Base-by-base conservation (phyloP, 2,113 vertebrate genomes). In the Paramisgurnus dabryanus region DNA sequence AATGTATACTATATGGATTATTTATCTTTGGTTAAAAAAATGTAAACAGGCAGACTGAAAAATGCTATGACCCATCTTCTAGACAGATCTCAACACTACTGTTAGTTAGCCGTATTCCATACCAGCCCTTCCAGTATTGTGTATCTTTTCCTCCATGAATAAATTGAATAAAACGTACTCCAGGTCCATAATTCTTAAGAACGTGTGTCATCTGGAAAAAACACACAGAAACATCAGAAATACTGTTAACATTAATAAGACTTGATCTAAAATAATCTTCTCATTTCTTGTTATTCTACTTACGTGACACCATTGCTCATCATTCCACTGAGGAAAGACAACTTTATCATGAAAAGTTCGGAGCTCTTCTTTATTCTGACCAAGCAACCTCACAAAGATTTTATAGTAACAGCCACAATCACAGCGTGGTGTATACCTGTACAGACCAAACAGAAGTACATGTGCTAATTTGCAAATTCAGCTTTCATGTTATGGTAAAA, bases 61-160 rank as follows among this genome's bases (percentile, higher is more conserved):
- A 8, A 49, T 10, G 47, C 10, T 49, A 49, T 49, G 47, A 2
- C 7, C 12, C 49, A 50, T 50, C 49, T 12, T 13, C 34, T 0
- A 90, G 92, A 70, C 88, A 91, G 0, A 99, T 68, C 73, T 93
- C 88, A 63, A 99, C 88, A 43, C 95, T 93, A 91, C 93, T 98
- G 91, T 97, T 94, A 0, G 96, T 99, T 8, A 99, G 88, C 0
- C 95, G 92, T 68, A 96, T 86, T 0, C 98, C 98, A 0, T 97
- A 98, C 95, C 95, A 96, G 5, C 97, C 98, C 0, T 92, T 92
- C 97, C 98, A 99, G 86, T 7, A 96, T 83, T 95, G 92, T 0
- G 92, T 95, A 88, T 99, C 97, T 0, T 90, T 71, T 50, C 97
- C 97, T 4, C 96, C 96, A 0, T 99, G 98, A 41, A 85, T 85